These are phyloP conservation scores for Heterodera schachtii DNA, from an alignment of 1,140 invertebrate genomes.

Conservation along the genomic window DNA sequence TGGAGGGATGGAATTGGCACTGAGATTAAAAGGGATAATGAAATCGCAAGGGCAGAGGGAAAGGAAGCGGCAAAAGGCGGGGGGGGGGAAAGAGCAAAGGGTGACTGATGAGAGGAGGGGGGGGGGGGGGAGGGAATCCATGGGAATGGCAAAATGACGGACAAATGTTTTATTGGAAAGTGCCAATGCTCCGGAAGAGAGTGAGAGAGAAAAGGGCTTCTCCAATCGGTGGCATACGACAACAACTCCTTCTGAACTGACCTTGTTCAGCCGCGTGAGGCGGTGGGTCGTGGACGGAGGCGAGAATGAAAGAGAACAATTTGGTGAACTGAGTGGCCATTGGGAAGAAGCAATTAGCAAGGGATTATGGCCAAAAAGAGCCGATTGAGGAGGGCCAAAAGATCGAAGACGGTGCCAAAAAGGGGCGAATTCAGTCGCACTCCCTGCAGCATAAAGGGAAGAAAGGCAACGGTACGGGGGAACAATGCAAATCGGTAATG, in stretches of 20 bases:
- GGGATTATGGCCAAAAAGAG: background rate
- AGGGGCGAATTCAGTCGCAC: too few relatives aligned
- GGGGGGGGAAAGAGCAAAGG: background rate
- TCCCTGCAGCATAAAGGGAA: too few relatives aligned
- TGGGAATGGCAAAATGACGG: background rate
- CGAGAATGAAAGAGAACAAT: conserved; percentile 64
- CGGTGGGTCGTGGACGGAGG: conserved; percentile 64
- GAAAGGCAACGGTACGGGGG: background rate
- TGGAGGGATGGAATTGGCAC: background rate
- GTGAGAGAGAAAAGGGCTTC: too few relatives aligned
- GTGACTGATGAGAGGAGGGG: background rate
- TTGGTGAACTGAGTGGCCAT: conserved; percentile 66
- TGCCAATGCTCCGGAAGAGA: too few relatives aligned
- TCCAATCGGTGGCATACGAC: background rate
- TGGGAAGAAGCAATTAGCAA: too few relatives aligned
- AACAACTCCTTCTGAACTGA: background rate
- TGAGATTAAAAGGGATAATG: background rate
- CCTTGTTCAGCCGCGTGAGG: conserved; percentile 24
- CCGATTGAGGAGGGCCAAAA: too few relatives aligned
- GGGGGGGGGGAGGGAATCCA: background rate
- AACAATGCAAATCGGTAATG: too few relatives aligned
- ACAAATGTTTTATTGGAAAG: too few relatives aligned
- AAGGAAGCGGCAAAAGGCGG: too few relatives aligned
- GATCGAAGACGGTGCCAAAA: too few relatives aligned
- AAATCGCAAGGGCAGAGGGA: background rate